Conservation (phyloP, 2,113 vertebrate genomes). For the Carassius gibelio region DNA sequence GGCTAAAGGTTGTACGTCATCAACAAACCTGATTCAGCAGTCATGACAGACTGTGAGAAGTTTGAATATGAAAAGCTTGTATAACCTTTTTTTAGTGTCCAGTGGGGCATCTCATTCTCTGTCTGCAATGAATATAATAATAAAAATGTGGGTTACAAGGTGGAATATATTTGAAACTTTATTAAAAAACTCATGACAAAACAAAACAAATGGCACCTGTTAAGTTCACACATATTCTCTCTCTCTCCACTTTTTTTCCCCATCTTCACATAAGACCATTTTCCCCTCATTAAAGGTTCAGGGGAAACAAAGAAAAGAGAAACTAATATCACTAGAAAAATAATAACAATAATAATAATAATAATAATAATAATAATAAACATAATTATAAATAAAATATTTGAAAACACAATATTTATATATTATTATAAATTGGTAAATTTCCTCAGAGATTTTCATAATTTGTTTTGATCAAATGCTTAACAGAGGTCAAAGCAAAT, state of each 20-base stretch:
- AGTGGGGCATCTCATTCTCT: not conserved
- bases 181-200: not conserved
- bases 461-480: not conserved
- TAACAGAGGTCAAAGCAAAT: not conserved
- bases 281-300: not conserved
- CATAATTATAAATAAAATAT: not conserved
- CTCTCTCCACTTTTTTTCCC: not conserved
- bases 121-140: not conserved
- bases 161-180: constrained; percentile 1
- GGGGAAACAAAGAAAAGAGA: not conserved
- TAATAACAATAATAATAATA: not conserved
- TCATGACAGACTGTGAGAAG: not conserved
- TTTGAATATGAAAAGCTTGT: not conserved
- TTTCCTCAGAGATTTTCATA: not conserved
- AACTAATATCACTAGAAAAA: not conserved
- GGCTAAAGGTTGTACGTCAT: not conserved
- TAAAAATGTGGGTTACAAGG: not conserved
- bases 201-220: not conserved
- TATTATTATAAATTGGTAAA: not conserved
- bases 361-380: not conserved
- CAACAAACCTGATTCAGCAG: constrained; percentile 5
- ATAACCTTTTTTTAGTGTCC: not conserved
- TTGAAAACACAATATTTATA: not conserved
- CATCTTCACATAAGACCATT: not conserved
- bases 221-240: not conserved